phyloP scores from a whole-genome alignment of 2,113 vertebrate genomes.

The Percina caprodes region DNA sequence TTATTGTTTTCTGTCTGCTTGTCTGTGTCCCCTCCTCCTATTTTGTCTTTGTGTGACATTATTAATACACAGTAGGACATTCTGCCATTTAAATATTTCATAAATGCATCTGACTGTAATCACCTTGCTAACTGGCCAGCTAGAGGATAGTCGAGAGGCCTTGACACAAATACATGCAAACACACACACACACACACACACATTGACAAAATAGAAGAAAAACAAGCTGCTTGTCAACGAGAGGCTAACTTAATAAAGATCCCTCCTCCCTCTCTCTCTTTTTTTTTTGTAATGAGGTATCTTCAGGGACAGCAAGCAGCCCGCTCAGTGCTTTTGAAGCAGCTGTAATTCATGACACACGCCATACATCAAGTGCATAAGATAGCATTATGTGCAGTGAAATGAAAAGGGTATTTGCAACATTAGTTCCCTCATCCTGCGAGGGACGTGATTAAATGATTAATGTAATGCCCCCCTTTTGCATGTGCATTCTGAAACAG shows the following conservation, averaged over 20 bases:
- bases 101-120: slow-evolving; percentile 97
- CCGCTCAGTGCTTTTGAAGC: slow-evolving; percentile 94
- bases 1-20: slow-evolving; percentile 54
- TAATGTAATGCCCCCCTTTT: slow-evolving; percentile 98
- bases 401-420: slow-evolving; percentile 99
- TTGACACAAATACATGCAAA: not conserved
- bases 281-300: slow-evolving; percentile 88
- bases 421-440: slow-evolving; percentile 99
- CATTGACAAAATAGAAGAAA: slow-evolving; percentile 31
- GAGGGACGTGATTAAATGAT: slow-evolving; percentile 99
- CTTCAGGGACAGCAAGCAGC: slow-evolving; percentile 91
- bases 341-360: slow-evolving; percentile 99
- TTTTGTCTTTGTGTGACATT: slow-evolving; percentile 86
- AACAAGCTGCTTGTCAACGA: slow-evolving; percentile 87
- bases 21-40: slow-evolving; percentile 15
- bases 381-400: slow-evolving; percentile 99
- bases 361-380: slow-evolving; percentile 99
- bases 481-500: slow-evolving; percentile 99
- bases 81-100: slow-evolving; percentile 97
- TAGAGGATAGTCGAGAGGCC: slow-evolving; percentile 33
- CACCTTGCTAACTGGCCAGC: slow-evolving; percentile 93
- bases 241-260: slow-evolving; percentile 90
- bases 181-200: slow-evolving; percentile 5
- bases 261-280: not conserved
- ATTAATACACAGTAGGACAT: slow-evolving; percentile 98